Conservation (phyloP, 2,113 vertebrate genomes). For the Corvus hawaiiensis region DNA sequence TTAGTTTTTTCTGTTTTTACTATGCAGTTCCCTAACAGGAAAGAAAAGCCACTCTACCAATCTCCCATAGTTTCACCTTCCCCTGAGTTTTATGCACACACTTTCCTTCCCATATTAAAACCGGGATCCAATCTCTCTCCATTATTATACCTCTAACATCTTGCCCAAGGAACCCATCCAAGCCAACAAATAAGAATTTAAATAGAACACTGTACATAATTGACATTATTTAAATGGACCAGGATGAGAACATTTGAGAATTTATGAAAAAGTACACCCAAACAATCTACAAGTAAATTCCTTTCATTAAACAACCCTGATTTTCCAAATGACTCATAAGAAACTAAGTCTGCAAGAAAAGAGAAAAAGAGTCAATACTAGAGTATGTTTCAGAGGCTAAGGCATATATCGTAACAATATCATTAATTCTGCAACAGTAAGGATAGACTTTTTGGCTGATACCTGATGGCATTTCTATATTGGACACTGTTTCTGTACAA, state of each 20-base stretch:
- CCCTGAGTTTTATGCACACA: neutral
- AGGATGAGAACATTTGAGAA: neutral
- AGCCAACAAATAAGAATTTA: neutral
- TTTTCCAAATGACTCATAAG: neutral
- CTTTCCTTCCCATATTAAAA: neutral
- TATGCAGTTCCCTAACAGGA: neutral
- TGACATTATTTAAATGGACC: neutral
- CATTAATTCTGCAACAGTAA: neutral
- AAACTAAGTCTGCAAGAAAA: neutral
- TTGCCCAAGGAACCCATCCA: neutral
- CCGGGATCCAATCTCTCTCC: neutral
- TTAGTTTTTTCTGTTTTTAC: neutral
- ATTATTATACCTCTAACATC: neutral
- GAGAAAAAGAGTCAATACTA: neutral
- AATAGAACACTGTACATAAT: neutral
- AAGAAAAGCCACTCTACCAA: neutral
- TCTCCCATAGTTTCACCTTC: neutral
- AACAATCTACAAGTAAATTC: neutral
- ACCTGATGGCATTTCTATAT: neutral
- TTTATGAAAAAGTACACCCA: neutral
- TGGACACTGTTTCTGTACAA: neutral
- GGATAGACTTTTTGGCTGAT: neutral
- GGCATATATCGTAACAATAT: neutral
- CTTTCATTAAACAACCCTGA: neutral
- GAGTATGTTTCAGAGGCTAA: neutral